Conservation (phyloP, 1,140 invertebrate species). For the Sycobia sp. region DNA sequence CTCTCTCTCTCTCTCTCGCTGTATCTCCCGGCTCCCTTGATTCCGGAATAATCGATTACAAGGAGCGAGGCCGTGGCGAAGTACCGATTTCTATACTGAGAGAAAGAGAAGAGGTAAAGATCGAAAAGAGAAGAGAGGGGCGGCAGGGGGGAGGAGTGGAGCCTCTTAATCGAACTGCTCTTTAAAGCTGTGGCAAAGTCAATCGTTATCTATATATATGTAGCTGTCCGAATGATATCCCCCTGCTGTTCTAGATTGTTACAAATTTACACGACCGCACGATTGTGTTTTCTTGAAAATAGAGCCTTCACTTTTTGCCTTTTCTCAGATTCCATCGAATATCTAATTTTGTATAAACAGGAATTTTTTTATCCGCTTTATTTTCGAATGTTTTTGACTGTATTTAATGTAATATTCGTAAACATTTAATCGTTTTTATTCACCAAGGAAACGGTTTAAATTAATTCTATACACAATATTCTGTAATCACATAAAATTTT, state of each 20-base stretch:
- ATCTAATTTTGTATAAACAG: too few species aligned
- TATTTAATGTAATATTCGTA: too few species aligned
- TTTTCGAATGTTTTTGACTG: too few species aligned
- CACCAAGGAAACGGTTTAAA: too few species aligned
- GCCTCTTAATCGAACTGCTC: slow-evolving; percentile 19
- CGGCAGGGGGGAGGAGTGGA: not conserved
- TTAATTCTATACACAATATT: too few species aligned
- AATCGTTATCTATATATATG: too few species aligned
- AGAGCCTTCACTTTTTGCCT: too few species aligned
- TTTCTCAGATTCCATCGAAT: too few species aligned
- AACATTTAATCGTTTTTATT: too few species aligned
- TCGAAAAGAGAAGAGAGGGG: not conserved
- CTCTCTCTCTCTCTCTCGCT: too few species aligned
- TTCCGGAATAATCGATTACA: slow-evolving; percentile 37
- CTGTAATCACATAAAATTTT: too few species aligned
- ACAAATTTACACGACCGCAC: not conserved
- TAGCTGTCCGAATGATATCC: slow-evolving; percentile 3
- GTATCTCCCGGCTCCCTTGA: slow-evolving; percentile 6
- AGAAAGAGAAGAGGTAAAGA: not conserved
- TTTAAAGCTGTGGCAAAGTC: not conserved
- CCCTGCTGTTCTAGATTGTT: not conserved
- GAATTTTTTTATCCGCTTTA: too few species aligned
- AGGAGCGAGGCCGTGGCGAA: slow-evolving; percentile 26
- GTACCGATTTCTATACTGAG: slow-evolving; percentile 22
- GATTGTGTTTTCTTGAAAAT: not conserved